phyloP scores from a whole-genome alignment of 1,140 invertebrate species.

The Octopus sinensis region DNA sequence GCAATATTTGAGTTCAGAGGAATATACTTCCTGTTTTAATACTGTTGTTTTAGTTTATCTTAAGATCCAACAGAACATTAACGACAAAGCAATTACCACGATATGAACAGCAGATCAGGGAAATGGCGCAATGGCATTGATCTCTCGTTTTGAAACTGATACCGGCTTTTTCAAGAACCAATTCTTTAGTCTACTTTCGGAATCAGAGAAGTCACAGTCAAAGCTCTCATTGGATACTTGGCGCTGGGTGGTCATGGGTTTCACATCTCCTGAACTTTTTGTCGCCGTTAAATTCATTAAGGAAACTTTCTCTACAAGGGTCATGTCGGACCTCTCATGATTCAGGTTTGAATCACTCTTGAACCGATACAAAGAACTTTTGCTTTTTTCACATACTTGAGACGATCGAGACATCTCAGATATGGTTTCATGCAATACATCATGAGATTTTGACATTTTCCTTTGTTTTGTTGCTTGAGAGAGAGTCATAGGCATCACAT shows the following conservation, averaged over 20 bases:
- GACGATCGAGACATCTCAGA: too few relatives aligned
- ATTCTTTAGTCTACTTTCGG: not conserved
- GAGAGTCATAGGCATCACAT: not conserved
- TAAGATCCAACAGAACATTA: too few relatives aligned
- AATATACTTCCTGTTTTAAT: too few relatives aligned
- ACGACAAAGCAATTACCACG: too few relatives aligned
- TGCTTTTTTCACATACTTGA: too few relatives aligned
- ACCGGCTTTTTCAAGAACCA: not conserved
- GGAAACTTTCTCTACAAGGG: constrained; percentile 1
- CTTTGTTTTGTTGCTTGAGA: too few relatives aligned
- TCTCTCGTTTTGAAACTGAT: not conserved
- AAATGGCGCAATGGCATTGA: not conserved
- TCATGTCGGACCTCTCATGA: not conserved
- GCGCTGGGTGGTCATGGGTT: not conserved
- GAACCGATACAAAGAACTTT: not conserved
- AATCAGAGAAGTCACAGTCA: not conserved
- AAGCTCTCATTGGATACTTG: not conserved
- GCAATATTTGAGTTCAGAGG: too few relatives aligned
- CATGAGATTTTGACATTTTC: too few relatives aligned
- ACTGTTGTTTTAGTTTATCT: too few relatives aligned
- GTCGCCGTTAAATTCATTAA: not conserved
- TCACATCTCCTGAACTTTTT: not conserved
- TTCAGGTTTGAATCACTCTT: not conserved
- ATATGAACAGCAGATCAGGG: not conserved
- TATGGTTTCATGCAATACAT: too few relatives aligned